Base-by-base conservation (phyloP, 2,888 invertebrate species). In the Pristionchus entomophagus region DNA sequence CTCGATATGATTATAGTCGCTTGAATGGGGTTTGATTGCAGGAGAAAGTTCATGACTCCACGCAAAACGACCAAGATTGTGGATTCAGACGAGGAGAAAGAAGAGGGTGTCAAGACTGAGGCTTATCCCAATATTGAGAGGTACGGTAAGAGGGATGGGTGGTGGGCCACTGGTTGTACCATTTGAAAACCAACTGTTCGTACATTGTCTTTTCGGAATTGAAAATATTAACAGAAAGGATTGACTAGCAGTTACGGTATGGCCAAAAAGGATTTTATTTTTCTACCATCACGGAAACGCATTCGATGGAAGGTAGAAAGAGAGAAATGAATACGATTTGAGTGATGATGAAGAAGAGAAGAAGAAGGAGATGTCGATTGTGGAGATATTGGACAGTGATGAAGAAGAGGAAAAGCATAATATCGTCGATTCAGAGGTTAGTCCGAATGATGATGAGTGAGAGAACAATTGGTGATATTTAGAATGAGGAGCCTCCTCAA, bases 31-130 rank as follows among this genome's bases (percentile, higher is more conserved):
- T 6, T 12, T 29, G 65, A 65, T n/a, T 59, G 59, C 26, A 82
- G 82, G 38, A 59, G 49, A 26, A 82, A 82, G 38, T 59, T 51
- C 35, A 51, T 80, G 82, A 59, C 82, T 82, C 59, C 82, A 1
- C 56, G 82, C n/a, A 82, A 53, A 41, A 41, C 29, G n/a, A 41
- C n/a, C 38, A 82, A 41, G 56, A 38, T 29, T 1, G 82, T 59
- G 38, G 59, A 82, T 26, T 41, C 53, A 3, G 82, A 59, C 10
- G 82, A 82, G 59, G 41, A 77, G 38, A 41, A 77, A 22, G 26
- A 82, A 19, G 41, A 56, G 26, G 59, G 51, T 32, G 51, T 80
- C 22, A 80, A 80, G 78, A 80, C 78, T 0, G 51, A 38, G n/a
- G 10, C 45, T 3, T 73, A 73, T 45, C 73, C 73, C 26, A 80